These are phyloP conservation scores for Ceyx margarethae DNA, from an alignment of 2,113 vertebrate species.

Conservation along the genomic window DNA sequence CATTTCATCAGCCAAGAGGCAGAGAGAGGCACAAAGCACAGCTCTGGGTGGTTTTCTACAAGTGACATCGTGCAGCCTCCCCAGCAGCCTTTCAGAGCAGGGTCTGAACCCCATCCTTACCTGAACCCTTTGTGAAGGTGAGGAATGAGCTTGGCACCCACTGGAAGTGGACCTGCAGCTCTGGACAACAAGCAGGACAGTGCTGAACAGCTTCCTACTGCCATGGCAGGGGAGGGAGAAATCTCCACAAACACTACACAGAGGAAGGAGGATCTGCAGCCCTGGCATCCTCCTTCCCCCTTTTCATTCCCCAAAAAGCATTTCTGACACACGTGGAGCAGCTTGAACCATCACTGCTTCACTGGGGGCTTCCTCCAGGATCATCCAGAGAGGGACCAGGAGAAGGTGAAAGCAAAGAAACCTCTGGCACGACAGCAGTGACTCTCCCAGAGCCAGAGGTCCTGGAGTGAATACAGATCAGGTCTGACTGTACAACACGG, in stretches of 20 bases:
- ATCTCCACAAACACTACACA: fast-evolving
- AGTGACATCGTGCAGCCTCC: neutral
- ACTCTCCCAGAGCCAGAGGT: neutral
- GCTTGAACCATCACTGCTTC: neutral
- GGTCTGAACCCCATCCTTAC: fast-evolving
- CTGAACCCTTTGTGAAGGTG: neutral
- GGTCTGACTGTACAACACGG: neutral
- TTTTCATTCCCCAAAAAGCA: neutral
- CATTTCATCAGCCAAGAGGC: neutral
- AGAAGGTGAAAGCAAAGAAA: neutral
- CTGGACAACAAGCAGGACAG: fast-evolving
- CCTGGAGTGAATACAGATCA: neutral
- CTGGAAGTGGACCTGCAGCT: neutral
- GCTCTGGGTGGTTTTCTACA: neutral
- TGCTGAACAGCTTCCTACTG: fast-evolving
- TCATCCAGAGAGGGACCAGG: neutral
- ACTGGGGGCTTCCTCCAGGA: neutral
- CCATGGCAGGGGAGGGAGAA: fast-evolving
- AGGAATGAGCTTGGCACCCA: neutral
- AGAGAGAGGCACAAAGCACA: neutral
- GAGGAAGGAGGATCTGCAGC: neutral
- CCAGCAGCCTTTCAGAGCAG: neutral
- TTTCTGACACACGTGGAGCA: fast-evolving
- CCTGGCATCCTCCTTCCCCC: neutral
- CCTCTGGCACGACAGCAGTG: neutral